A percentile compares a stretch with the other conserved stretches of the same genome.
These are phyloP conservation scores for Enoplosus armatus DNA, from an alignment of 2,797 vertebrate genomes.

Conservation along the genomic window DNA sequence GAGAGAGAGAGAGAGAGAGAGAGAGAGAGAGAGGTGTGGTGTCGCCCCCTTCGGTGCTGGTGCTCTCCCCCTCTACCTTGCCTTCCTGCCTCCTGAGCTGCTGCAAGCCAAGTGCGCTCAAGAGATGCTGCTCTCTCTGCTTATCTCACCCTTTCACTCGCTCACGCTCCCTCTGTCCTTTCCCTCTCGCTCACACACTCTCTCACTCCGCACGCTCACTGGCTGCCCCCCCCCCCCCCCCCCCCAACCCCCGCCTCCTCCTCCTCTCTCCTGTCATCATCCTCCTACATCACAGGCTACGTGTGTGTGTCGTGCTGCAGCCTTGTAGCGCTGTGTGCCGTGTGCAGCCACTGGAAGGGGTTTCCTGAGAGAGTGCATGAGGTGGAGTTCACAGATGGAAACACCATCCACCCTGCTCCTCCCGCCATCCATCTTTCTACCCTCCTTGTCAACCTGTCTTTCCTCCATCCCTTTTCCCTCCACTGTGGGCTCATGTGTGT, in stretches of 20 bases:
- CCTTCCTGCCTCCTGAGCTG: conserved; percentile 70
- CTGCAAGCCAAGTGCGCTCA: conserved; percentile 76
- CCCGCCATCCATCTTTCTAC: conserved; percentile 30
- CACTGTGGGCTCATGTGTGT: neutral
- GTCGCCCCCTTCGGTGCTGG: conserved; percentile 69
- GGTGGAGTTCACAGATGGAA: conserved; percentile 70
- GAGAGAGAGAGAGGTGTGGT: conserved; percentile 49
- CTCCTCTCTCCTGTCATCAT: conserved; percentile 71
- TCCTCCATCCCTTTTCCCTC: conserved; percentile 12
- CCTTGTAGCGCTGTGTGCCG: conserved; percentile 71
- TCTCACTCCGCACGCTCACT: conserved; percentile 52
- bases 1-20: conserved; percentile 25
- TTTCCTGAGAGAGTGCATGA: conserved; percentile 72
- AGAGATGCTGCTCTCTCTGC: conserved; percentile 79
- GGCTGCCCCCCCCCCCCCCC: conserved; percentile 48
- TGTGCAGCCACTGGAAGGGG: conserved; percentile 81
- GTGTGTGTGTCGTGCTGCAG: conserved; percentile 75
- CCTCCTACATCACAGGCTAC: conserved; percentile 81
- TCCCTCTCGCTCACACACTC: conserved; percentile 53
- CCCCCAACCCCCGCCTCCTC: conserved; percentile 25
- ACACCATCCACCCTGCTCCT: conserved; percentile 49
- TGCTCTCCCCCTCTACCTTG: conserved; percentile 65
- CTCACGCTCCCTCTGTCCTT: conserved; percentile 63
- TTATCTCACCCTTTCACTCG: conserved; percentile 73
- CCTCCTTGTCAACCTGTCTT: conserved; percentile 17